phyloP scores from a whole-genome alignment of 2,888 invertebrate species.

The Athalia rosae region DNA sequence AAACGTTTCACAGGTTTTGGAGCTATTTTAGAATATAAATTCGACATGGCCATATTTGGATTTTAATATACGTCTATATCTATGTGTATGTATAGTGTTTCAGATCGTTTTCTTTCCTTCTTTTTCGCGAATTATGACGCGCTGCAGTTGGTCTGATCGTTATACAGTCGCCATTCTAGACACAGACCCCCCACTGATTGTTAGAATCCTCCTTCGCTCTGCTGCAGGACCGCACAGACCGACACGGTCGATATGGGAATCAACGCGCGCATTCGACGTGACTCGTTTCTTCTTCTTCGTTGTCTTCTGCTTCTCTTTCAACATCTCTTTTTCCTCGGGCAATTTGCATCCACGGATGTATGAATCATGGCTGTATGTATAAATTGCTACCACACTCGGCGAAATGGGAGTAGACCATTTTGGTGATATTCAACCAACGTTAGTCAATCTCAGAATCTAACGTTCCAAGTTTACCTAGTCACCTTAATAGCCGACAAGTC shows the following conservation, averaged over 20 bases:
- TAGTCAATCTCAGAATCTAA: too few relatives aligned
- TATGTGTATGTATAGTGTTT: not conserved
- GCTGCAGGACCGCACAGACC: conserved; percentile 48
- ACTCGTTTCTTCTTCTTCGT: conserved; percentile 17
- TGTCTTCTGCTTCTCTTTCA: not conserved
- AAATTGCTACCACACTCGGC: too few relatives aligned
- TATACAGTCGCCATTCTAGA: conserved; percentile 64
- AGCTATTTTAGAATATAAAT: conserved; percentile 85
- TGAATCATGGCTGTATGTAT: too few relatives aligned
- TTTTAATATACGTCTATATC: not conserved
- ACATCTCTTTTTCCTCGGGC: too few relatives aligned
- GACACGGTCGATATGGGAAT: conserved; percentile 61
- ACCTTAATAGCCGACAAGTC: too few relatives aligned
- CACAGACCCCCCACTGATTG: not conserved
- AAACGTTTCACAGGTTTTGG: conserved; percentile 85
- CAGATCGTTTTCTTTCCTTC: too few relatives aligned
- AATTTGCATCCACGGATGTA: too few relatives aligned
- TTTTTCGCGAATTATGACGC: not conserved
- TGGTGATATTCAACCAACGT: too few relatives aligned
- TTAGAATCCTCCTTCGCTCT: conserved; percentile 2
- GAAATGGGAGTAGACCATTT: too few relatives aligned
- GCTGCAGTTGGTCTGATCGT: conserved; percentile 43
- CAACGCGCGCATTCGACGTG: conserved; percentile 35
- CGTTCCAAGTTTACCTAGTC: too few relatives aligned
- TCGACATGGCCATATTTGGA: conserved; percentile 80